Base-by-base conservation (phyloP, 1,140 invertebrate genomes). In the Tetraneura akinire region DNA sequence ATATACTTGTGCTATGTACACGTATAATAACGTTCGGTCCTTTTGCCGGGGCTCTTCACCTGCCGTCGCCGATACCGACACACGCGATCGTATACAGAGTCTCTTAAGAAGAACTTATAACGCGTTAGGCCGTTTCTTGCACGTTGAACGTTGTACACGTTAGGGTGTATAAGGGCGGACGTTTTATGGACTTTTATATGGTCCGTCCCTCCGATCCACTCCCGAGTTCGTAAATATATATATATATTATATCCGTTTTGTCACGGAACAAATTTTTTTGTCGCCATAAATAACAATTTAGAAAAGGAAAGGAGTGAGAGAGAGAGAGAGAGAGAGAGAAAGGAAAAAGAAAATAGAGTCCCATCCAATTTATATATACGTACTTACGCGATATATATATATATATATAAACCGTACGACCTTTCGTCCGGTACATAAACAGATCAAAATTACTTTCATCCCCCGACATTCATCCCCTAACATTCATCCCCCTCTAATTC, bases 71-170 rank as follows among this genome's bases (percentile, higher is more conserved):
- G 3, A 0, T 10, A 0, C 16, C 21, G 6, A 1, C 13, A 6
- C 70, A n/a, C 49, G 4, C 10, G 6, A 1, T n/a, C 26, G n/a
- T 42, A n/a, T 16, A 18, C 32, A 57, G 51, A 9, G 18, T 42
- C 29, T 29, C n/a, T 55, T 76, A 76, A 76, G 73, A 57, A 76
- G 73, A 76, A 76, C 53, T 76, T 76, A 76, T 76, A 74, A 76
- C 66, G 66, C 66, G 66, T 68, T 68, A 26, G 37, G 45, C 53
- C 29, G 53, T 42, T 60, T 68, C 47, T 21, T 53, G 0, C 18
- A 32, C 51, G 29, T 55, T 18, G n/a, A n/a, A n/a, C n/a, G n/a
- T n/a, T n/a, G n/a, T n/a, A n/a, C n/a, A n/a, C n/a, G n/a, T n/a
- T n/a, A n/a, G n/a, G n/a, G n/a, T n/a, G n/a, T n/a, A n/a, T n/a